Conservation (phyloP, 2,113 vertebrate genomes). For the Passer domesticus region DNA sequence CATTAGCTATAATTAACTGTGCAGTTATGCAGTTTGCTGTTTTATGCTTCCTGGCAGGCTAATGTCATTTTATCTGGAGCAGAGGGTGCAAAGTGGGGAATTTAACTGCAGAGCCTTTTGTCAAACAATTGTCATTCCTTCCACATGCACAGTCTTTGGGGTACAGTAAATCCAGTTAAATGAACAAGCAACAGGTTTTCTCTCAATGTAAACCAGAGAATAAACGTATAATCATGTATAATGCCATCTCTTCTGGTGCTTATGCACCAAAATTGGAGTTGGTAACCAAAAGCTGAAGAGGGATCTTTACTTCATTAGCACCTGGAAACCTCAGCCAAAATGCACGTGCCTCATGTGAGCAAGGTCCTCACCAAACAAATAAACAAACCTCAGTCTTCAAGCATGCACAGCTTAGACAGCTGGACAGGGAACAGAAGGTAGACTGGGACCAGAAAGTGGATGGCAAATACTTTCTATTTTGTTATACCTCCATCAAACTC, state of each 20-base stretch:
- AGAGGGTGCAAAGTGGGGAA: background rate
- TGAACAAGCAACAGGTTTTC: background rate
- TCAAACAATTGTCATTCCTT: background rate
- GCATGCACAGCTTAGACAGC: background rate
- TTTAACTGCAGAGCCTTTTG: background rate
- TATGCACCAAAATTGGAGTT: background rate
- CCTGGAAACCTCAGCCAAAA: background rate
- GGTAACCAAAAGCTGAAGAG: background rate
- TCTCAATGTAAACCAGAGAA: background rate
- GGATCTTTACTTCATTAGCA: background rate
- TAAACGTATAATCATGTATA: background rate
- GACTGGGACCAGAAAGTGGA: background rate
- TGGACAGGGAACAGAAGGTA: background rate
- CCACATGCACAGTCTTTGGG: background rate
- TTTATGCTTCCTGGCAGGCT: background rate
- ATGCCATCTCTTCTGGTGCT: background rate
- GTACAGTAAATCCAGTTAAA: background rate
- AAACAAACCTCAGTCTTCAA: background rate
- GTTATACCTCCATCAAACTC: background rate
- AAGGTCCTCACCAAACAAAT: background rate
- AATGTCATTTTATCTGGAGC: background rate
- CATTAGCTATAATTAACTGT: slow-evolving; percentile 2
- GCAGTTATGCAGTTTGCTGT: background rate
- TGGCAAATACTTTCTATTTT: rapidly evolving
- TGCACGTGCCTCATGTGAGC: background rate